A percentile compares a stretch with the other conserved stretches of the same genome.
These are phyloP conservation scores for Electrona antarctica DNA, from an alignment of 2,113 vertebrate species.

Conservation along the genomic window DNA sequence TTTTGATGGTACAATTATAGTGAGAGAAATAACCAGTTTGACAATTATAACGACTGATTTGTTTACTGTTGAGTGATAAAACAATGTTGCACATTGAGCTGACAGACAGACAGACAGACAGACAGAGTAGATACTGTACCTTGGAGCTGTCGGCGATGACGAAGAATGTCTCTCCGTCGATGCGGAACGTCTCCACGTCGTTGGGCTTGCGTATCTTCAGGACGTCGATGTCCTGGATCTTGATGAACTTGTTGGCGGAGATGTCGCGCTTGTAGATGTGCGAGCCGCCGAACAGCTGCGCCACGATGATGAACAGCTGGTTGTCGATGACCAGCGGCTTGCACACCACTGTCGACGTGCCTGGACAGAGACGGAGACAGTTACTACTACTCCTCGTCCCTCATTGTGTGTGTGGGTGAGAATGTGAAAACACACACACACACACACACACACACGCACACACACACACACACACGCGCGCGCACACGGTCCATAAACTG, in stretches of 20 bases:
- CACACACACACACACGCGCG: neutral
- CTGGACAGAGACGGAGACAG: conserved; percentile 66
- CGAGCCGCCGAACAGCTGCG: conserved; percentile 96
- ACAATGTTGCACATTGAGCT: too few species aligned
- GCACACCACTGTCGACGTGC: conserved; percentile 96
- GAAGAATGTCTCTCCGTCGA: conserved; percentile 94
- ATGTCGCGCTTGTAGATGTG: conserved; percentile 97
- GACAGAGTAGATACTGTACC: too few species aligned
- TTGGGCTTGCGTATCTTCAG: conserved; percentile 98
- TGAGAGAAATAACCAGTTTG: too few species aligned
- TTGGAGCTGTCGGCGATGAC: conserved; percentile 98
- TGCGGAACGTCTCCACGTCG: conserved; percentile 94
- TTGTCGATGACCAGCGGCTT: conserved; percentile 96
- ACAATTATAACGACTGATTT: too few species aligned
- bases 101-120: too few species aligned
- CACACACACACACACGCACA: neutral
- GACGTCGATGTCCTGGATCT: conserved; percentile 98
- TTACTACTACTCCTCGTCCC: too few species aligned
- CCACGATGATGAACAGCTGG: conserved; percentile 95
- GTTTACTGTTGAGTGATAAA: too few species aligned
- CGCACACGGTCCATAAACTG: neutral
- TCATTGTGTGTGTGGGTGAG: too few species aligned
- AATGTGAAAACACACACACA: too few species aligned
- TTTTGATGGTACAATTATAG: too few species aligned
- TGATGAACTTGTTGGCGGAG: conserved; percentile 97